Evolutionary conservation across 2,113 vertebrate genomes (phyloP).

Genomic region (Oryzias javanicus): DNA sequence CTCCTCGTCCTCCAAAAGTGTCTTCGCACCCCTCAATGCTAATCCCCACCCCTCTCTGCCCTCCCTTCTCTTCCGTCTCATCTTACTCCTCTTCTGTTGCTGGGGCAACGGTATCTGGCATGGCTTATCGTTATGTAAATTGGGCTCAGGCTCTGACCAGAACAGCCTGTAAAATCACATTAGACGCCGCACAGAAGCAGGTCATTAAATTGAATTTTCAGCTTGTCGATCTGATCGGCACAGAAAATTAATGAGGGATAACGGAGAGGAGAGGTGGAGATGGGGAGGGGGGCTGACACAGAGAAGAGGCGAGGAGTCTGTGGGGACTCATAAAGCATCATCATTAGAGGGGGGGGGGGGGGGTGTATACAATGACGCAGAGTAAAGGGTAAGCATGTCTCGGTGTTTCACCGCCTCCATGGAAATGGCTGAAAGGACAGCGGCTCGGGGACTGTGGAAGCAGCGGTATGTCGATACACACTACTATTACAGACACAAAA

Average conservation of each 20-base stretch:
- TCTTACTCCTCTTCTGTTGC: constrained; percentile 77
- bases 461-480: constrained; percentile 41
- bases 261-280: constrained; percentile 44
- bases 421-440: constrained; percentile 61
- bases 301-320: constrained; percentile 36
- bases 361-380: constrained; percentile 67
- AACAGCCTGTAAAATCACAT: constrained; percentile 83
- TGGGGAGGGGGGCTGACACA: constrained; percentile 2
- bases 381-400: constrained; percentile 58
- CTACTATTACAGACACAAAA: constrained; percentile 32
- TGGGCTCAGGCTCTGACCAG: constrained; percentile 80
- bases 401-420: constrained; percentile 56
- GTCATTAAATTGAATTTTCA: constrained; percentile 85
- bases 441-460: constrained; percentile 43
- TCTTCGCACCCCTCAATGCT: constrained; percentile 44
- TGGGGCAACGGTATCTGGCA: constrained; percentile 85
- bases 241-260: constrained; percentile 80
- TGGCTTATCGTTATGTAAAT: constrained; percentile 86
- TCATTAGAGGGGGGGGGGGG: constrained; percentile 57
- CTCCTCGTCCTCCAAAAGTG: constrained; percentile 28
- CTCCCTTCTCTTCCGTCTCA: constrained; percentile 42
- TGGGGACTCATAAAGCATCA: constrained; percentile 71
- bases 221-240: constrained; percentile 79
- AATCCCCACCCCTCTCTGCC: constrained; percentile 46
- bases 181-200: constrained; percentile 77